Evolutionary conservation across 2,113 vertebrate genomes (phyloP), one percentile per base, ranked within the genome.

Genomic region (Labrus mixtus): DNA sequence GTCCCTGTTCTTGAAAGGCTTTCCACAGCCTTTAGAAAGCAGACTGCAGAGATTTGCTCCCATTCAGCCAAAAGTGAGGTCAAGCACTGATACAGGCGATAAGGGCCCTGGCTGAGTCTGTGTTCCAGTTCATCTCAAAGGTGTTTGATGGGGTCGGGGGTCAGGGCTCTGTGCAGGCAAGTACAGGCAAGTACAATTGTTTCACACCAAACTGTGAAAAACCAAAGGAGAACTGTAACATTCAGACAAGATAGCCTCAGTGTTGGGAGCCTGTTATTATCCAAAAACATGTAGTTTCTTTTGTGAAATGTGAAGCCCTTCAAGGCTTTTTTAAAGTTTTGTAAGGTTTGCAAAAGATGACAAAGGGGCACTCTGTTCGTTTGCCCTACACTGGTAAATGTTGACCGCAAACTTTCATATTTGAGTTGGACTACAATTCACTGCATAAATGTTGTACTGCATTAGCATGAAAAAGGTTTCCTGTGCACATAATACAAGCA

Each of bases 31-130:
- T 53, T 51, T 6, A 53, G 17, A 4, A 63, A 39, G 20, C 20
- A 1, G 9, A 33, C 29, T 12, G 33, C 41, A 39, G 29, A 54
- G 46, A 60, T 81, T 62, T 74, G 20, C 36, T 68, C 48, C 69
- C 48, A 25, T 73, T 56, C 25, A 53, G 36, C 17, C 20, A 58
- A 62, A 59, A 53, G 45, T 36, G 12, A 53, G 22, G 33, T 50
- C 22, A 9, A 22, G 17, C 11, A 15, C 33, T 57, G 43, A 43
- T 51, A 22, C 15, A 33, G 33, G 3, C 0, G 9, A 70, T 59
- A 16, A 70, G n/a, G 48, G 8, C 13, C 13, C 51, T 10, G 46
- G 19, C 23, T 37, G 5, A 37, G 25, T 36, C 8, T 1, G 22
- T 2, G 8, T 63, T 55, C 39, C 33, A 5, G 36, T 33, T 41